Conservation (phyloP, 1,140 invertebrate genomes). For the Chironomus tepperi region DNA sequence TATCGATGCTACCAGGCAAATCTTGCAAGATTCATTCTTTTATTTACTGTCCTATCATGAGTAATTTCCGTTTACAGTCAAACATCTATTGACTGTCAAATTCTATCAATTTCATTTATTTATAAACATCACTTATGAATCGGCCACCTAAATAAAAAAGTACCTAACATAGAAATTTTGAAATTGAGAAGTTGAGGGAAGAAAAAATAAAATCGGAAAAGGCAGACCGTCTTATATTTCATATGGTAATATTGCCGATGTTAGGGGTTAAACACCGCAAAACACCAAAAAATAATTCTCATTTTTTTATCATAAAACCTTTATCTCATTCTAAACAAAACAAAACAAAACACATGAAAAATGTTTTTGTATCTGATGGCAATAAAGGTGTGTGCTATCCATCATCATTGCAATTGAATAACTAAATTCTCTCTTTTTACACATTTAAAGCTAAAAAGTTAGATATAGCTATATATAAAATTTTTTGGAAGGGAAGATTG, state of each 20-base stretch:
- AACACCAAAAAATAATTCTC: neutral
- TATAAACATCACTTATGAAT: no score
- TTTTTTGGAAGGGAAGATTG: no score
- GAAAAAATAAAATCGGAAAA: neutral
- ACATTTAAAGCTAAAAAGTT: no score
- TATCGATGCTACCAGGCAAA: no score
- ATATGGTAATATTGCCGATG: neutral
- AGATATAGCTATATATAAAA: no score
- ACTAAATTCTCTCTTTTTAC: neutral
- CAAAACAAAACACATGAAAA: neutral
- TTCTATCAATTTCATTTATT: no score
- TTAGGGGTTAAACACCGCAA: slow-evolving; percentile 5
- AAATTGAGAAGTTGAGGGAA: neutral
- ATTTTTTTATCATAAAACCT: slow-evolving; percentile 9
- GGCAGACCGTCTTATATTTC: slow-evolving; percentile 12
- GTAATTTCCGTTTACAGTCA: no score
- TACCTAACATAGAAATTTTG: no score
- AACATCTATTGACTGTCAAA: no score
- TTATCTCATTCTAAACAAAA: slow-evolving; percentile 9
- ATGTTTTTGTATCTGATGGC: neutral
- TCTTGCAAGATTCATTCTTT: no score
- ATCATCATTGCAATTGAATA: neutral
- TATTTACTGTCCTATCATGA: no score
- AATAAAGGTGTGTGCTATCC: neutral
- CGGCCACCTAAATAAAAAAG: no score